Base-by-base conservation (phyloP, 2,113 vertebrate species). In the Artemisiospiza belli region DNA sequence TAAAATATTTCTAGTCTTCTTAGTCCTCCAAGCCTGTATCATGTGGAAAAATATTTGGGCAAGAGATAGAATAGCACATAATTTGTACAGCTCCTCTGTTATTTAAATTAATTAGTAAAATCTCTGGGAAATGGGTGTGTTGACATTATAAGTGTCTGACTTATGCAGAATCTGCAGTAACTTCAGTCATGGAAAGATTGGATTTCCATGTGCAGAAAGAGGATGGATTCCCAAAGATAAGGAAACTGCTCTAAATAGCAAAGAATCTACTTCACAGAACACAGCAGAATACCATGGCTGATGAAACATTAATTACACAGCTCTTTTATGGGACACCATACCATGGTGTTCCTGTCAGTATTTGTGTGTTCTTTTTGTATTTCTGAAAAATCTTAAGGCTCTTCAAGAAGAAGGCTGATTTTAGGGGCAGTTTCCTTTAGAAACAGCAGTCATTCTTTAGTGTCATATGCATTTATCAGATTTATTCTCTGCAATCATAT, bases 191-290 rank as follows among this genome's bases (percentile, higher is more conserved):
- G 62, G 84, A 87, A 63, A 59, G 77, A 75, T 77, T 93, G 58
- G 59, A 75, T 89, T 94, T 91, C 94, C 70, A 43, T 88, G 25
- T 46, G 55, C 87, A 96, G 90, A 96, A 94, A 66, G 77, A 93
- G 21, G n/a, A 72, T 84, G 82, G 64, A 62, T 94, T 96, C 72
- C 90, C 63, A 87, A 91, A 84, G 79, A 83, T 66, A 81, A 92
- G 61, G 89, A 83, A 83, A 77, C 35, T 95, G 57, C 44, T 90
- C 23, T 78, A 52, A 76, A 27, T 27, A 70, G 67, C 70, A 47
- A 35, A 22, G 73, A 67, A 82, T 39, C 28, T 75, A 31, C 58
- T 44, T 82, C 55, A 43, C 74, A 68, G 72, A 92, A 70, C 58
- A 46, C 4, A 43, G 21, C 75, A 52, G 63, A 94, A 87, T 62